A percentile compares a stretch with the other conserved stretches of the same genome.
Evolutionary conservation across 2,888 invertebrate species (phyloP).

Genomic region (Tillus elongatus): DNA sequence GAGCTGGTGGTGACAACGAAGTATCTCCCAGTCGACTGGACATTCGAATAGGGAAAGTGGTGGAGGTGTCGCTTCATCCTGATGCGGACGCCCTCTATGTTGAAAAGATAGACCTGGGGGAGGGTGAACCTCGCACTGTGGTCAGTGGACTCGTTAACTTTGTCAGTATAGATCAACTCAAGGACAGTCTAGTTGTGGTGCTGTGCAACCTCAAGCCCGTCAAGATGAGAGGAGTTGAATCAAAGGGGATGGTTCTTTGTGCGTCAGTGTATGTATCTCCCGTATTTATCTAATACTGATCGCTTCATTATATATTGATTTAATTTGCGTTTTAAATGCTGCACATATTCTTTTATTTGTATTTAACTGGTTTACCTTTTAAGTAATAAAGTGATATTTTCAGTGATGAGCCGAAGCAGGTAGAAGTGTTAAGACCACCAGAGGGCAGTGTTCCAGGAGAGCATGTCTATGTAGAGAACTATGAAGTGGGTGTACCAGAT

Average conservation of each 20-base stretch:
- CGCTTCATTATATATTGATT: too few relatives aligned
- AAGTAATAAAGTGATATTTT: constrained; percentile 13
- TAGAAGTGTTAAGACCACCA: constrained; percentile 80
- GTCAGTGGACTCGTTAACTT: constrained; percentile 89
- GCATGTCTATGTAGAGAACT: constrained; percentile 72
- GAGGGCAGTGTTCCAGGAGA: constrained; percentile 72
- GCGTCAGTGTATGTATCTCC: constrained; percentile 67
- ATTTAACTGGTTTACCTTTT: background rate
- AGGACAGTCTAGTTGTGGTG: constrained; percentile 81
- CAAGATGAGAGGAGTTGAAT: constrained; percentile 88
- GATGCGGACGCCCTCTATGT: constrained; percentile 89
- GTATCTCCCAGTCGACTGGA: constrained; percentile 69
- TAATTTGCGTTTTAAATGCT: too few relatives aligned
- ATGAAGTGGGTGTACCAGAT: constrained; percentile 68
- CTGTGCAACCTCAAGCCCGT: constrained; percentile 94
- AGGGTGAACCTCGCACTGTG: constrained; percentile 57
- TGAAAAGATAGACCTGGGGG: constrained; percentile 87
- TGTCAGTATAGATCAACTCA: constrained; percentile 83
- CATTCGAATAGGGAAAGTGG: constrained; percentile 78
- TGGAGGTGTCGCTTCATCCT: constrained; percentile 76
- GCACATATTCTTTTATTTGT: too few relatives aligned
- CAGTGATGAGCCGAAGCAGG: constrained; percentile 65
- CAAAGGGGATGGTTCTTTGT: constrained; percentile 90
- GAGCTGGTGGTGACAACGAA: too few relatives aligned
- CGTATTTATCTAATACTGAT: too few relatives aligned